A percentile compares a stretch with the other conserved stretches of the same genome.
These are phyloP conservation scores for Cacoxenus indagator DNA, from an alignment of 2,888 invertebrate species.

Conservation along the genomic window DNA sequence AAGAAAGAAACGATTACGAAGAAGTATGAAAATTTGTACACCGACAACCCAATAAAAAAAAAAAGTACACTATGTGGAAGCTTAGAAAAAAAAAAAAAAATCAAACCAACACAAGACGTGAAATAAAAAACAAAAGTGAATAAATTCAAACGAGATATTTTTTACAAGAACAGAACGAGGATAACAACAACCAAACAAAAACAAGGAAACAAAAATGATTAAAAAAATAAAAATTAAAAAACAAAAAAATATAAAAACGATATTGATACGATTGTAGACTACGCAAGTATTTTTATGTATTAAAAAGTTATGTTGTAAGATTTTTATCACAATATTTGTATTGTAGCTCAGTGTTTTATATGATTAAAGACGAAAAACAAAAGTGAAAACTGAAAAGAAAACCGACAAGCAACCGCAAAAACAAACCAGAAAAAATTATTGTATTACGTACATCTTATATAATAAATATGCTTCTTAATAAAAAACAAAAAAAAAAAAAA, in stretches of 20 bases:
- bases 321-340: constrained; percentile 69
- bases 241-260: constrained; percentile 40
- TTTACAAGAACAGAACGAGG: constrained; percentile 19
- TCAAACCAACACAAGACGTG: neutral
- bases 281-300: constrained; percentile 68
- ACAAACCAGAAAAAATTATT: constrained; percentile 54
- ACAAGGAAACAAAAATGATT: constrained; percentile 38
- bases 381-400: too few species aligned
- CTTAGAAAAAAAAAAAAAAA: constrained; percentile 34
- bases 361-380: constrained; percentile 51
- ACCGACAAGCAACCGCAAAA: constrained; percentile 27
- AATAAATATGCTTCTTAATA: constrained; percentile 67
- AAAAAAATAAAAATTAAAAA: constrained; percentile 40
- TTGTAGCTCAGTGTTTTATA: constrained; percentile 69
- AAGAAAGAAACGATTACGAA: constrained; percentile 39
- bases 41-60: constrained; percentile 24
- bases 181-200: constrained; percentile 22
- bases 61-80: constrained; percentile 46
- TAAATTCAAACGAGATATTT: constrained; percentile 7
- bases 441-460: constrained; percentile 66
- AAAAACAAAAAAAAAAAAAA: constrained; percentile 44
- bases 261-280: constrained; percentile 67
- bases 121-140: constrained; percentile 19
- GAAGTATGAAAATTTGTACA: constrained; percentile 31
- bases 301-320: constrained; percentile 68